Evolutionary conservation across 2,797 vertebrate genomes (phyloP).

Genomic region (Micropoecilia bifurca): DNA sequence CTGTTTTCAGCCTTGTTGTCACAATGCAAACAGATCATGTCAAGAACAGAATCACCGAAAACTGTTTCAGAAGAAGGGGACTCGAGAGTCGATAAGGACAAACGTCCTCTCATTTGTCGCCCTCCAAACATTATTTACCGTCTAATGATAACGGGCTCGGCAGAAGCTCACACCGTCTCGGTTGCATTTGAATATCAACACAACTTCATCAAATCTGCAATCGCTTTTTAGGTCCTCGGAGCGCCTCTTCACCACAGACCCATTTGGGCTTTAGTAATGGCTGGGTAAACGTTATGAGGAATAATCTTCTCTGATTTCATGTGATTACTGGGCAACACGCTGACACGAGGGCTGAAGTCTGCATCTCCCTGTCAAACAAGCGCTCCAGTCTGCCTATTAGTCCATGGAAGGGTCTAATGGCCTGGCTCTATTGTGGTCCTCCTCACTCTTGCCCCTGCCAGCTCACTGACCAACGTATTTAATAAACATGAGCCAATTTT

Average conservation of each 20-base stretch:
- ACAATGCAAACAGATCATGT: slow-evolving; percentile 74
- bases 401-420: slow-evolving; percentile 82
- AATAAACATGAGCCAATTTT: slow-evolving; percentile 86
- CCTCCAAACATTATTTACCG: slow-evolving; percentile 74
- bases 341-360: slow-evolving; percentile 81
- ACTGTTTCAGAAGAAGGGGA: slow-evolving; percentile 61
- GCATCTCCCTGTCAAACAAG: slow-evolving; percentile 71
- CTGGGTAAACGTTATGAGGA: slow-evolving; percentile 87
- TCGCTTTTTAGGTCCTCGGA: slow-evolving; percentile 75
- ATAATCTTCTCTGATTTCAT: slow-evolving; percentile 88
- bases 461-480: slow-evolving; percentile 78
- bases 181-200: slow-evolving; percentile 81
- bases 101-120: slow-evolving; percentile 73
- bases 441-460: slow-evolving; percentile 77
- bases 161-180: slow-evolving; percentile 56
- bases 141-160: slow-evolving; percentile 74
- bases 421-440: slow-evolving; percentile 80
- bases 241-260: slow-evolving; percentile 79
- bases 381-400: slow-evolving; percentile 81
- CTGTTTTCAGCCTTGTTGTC: slow-evolving; percentile 54
- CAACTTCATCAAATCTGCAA: slow-evolving; percentile 83
- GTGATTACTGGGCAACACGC: slow-evolving; percentile 82
- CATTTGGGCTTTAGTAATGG: slow-evolving; percentile 83
- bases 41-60: slow-evolving; percentile 68
- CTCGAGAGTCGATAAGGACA: slow-evolving; percentile 74